Base-by-base conservation (phyloP, 2,888 invertebrate species). In the Chrysomela aeneicollis region DNA sequence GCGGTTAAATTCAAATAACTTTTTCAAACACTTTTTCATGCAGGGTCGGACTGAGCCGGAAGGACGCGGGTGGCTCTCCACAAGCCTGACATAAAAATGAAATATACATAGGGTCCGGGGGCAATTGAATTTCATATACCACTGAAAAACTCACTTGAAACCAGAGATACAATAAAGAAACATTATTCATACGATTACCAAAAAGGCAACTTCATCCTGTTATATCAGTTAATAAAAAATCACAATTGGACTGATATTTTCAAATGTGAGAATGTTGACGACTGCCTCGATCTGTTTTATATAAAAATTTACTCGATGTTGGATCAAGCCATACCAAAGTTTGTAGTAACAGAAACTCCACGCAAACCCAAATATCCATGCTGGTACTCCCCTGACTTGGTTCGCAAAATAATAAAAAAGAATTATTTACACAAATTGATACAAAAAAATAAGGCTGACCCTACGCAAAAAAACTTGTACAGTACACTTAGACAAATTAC, bases 71-170 rank as follows among this genome's bases (percentile, higher is more conserved):
- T n/a, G n/a, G n/a, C n/a, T n/a, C n/a, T n/a, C n/a, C n/a, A n/a
- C n/a, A n/a, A n/a, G n/a, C n/a, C n/a, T n/a, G n/a, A n/a, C n/a
- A n/a, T n/a, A n/a, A n/a, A n/a, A n/a, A n/a, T n/a, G n/a, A n/a
- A n/a, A n/a, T n/a, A n/a, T n/a, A n/a, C n/a, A n/a, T n/a, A n/a
- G n/a, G n/a, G n/a, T n/a, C n/a, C n/a, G n/a, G n/a, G n/a, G n/a
- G n/a, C n/a, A n/a, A n/a, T n/a, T n/a, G n/a, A 17, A 42, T 42
- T 42, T 42, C 42, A 42, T 42, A 42, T 42, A 42, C 42, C 42
- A 6, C 42, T 42, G 42, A 42, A 42, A 42, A 9, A 15, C 17
- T 42, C 42, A 5, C 3, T 10, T 10, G 12, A 26, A 26, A 6
- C 26, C 26, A 26, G 6, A 26, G 26, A 6, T 26, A 26, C 26